A percentile compares a stretch with the other conserved stretches of the same genome.
Conservation (phyloP, 2,888 invertebrate species). For the Tenodera sinensis region DNA sequence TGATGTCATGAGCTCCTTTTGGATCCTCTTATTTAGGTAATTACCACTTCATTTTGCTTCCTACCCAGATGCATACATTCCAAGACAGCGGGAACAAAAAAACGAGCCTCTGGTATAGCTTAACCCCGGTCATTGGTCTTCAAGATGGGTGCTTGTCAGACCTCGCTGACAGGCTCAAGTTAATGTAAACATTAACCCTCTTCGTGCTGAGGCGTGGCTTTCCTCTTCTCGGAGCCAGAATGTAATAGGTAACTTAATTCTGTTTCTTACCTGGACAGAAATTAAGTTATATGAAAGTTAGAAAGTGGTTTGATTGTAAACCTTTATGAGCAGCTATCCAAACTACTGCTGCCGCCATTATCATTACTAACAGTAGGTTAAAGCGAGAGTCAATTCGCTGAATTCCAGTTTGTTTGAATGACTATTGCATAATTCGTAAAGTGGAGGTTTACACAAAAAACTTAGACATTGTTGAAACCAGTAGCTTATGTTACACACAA, state of each 20-base stretch:
- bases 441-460: too few relatives aligned
- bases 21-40: background rate
- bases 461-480: too few relatives aligned
- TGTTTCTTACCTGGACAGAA: background rate
- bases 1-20: background rate
- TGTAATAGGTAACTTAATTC: conserved; percentile 27
- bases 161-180: conserved; percentile 1
- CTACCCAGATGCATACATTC: background rate
- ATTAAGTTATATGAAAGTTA: background rate
- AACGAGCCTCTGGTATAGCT: background rate
- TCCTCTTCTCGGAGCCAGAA: background rate
- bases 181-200: conserved; percentile 24
- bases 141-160: background rate
- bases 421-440: too few relatives aligned
- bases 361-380: background rate
- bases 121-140: conserved; percentile 7
- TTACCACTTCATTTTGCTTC: background rate
- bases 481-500: too few relatives aligned
- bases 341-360: background rate
- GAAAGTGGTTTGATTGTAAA: background rate
- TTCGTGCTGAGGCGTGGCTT: background rate
- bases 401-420: too few relatives aligned
- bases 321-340: background rate
- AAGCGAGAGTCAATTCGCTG: too few relatives aligned
- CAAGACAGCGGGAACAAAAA: background rate